Base-by-base conservation (phyloP, 2,797 vertebrate genomes). In the Macroramphosus scolopax region DNA sequence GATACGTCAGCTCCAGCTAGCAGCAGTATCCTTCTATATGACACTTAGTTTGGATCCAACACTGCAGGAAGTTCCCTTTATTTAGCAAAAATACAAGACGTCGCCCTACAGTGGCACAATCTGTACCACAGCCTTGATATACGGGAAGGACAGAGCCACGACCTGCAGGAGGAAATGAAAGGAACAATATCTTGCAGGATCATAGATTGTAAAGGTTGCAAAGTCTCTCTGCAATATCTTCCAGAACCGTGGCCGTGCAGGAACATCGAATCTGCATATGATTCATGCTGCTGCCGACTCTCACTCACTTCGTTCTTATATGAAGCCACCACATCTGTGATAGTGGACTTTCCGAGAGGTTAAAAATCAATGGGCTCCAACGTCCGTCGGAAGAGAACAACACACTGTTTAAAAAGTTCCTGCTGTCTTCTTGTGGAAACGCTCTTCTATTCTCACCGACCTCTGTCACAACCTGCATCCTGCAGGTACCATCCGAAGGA, bases 401-500 rank as follows among this genome's bases (percentile, higher is more conserved):
- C 13, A 33, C 33, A 54, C 50, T 52, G 71, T 63, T 81, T 76
- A 55, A 48, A 54, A 36, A 12, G 52, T 36, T 30, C 51, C 35
- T 53, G 47, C 71, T 53, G 37, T n/a, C n/a, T n/a, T n/a, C n/a
- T n/a, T n/a, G n/a, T 47, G 63, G 60, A 75, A 80, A 81, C 36
- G 36, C 44, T 61, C 66, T 65, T 54, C 56, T 70, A 72, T 51
- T 69, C 62, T 61, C 38, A 57, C 46, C 55, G 78, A 77, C 62
- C 65, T 63, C 60, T 61, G 75, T 76, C 61, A 59, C 56, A 66
- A 46, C 56, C n/a, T n/a, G 73, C 77, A 84, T 89, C 86, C 87
- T 86, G 83, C 72, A 84, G 80, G 83, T 86, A 72, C 65, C 78
- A 83, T 83, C 66, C 73, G 78, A 41, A 82, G 87, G 86, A 88